Evolutionary conservation across 2,113 vertebrate genomes (phyloP).

Genomic region (Dromas ardeola): DNA sequence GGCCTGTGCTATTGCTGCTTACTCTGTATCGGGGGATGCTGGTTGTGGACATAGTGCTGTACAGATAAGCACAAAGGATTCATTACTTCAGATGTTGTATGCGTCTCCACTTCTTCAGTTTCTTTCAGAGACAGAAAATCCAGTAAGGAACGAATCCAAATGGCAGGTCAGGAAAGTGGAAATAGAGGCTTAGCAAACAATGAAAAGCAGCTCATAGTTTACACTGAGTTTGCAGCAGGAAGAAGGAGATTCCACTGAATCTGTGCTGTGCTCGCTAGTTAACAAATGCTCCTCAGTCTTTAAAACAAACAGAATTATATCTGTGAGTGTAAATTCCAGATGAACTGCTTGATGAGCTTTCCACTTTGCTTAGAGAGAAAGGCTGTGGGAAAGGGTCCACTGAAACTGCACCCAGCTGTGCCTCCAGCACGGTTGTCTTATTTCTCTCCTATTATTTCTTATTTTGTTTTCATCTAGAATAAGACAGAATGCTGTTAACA

Average conservation of each 20-base stretch:
- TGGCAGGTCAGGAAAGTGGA: background rate
- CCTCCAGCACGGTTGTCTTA: background rate
- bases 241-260: background rate
- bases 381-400: conserved; percentile 4
- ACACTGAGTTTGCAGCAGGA: conserved; percentile 13
- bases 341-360: conserved; percentile 19
- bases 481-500: background rate
- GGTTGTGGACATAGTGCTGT: background rate
- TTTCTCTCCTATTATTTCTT: background rate
- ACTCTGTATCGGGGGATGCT: background rate
- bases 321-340: conserved; percentile 3
- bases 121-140: background rate
- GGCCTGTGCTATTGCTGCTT: background rate
- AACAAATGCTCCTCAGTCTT: conserved; percentile 1
- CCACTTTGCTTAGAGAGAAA: background rate
- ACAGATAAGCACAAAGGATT: background rate
- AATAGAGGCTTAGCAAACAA: conserved; percentile 36
- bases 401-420: background rate
- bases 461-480: conserved; percentile 3
- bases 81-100: background rate
- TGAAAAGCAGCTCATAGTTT: conserved; percentile 42
- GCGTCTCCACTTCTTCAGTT: background rate
- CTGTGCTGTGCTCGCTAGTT: background rate
- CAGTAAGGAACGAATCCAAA: background rate
- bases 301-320: conserved; percentile 29